Base-by-base conservation (phyloP, 1,140 invertebrate genomes). In the Lasioglossum baleicum region DNA sequence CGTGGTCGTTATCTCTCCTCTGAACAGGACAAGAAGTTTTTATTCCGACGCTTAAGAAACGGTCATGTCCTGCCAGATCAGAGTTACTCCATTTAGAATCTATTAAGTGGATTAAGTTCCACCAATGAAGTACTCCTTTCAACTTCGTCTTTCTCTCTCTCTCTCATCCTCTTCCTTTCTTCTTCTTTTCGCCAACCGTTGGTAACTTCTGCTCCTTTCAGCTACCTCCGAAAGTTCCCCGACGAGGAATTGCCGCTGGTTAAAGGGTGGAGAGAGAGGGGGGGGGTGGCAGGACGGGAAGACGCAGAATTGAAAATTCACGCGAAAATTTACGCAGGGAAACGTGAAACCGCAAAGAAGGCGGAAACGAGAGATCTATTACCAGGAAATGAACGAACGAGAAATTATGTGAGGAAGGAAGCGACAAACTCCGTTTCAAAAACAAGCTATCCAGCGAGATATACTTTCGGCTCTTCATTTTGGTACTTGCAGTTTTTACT, bases 21-120 rank as follows among this genome's bases (percentile, higher is more conserved):
- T 58, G 58, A 61, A 63, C 42, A 63, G 58, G 71, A 80, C 83
- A 73, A 64, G 61, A 86, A 86, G 61, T 86, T 86, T 83, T 86
- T 86, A 77, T 83, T 83, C 61, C 73, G 26, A 60, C 81, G 71
- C 66, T 86, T 86, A 86, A 87, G 82, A 56, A 86, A 83, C 75
- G 64, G 63, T 67, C 72, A 66, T 83, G 81, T 81, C 82, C 70
- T 73, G 81, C 71, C 84, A 86, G 85, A 87, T 86, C 86, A 75
- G 85, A 86, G 82, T 84, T 86, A 85, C 86, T 87, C 86, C 83
- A 90, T 88, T 88, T 84, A 73, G 83, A 88, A 90, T 90, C 88
- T 90, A 89, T 90, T 88, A 90, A 89, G 88, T 85, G 88, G 88
- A 90, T 89, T 90, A 90, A 89, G 85, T 88, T 87, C 81, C 85